These are phyloP conservation scores for Monochamus alternatus DNA, from an alignment of 2,888 invertebrate species.

Conservation along the genomic window DNA sequence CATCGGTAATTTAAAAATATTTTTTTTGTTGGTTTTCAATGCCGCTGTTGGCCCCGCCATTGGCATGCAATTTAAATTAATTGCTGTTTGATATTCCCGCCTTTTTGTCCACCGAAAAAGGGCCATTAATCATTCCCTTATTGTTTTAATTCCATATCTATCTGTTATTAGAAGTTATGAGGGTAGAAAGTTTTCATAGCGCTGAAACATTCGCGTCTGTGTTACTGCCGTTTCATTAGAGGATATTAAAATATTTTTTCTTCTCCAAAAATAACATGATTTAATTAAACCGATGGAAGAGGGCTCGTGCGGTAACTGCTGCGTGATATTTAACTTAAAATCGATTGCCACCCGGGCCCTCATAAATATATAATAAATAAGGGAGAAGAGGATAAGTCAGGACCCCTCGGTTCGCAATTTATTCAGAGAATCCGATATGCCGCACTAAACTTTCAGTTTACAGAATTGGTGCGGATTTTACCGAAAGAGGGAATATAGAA, in stretches of 20 bases:
- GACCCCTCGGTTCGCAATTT: slow-evolving; percentile 28
- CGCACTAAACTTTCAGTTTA: slow-evolving; percentile 23
- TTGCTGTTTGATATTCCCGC: no score
- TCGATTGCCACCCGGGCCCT: slow-evolving; percentile 30
- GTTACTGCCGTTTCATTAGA: not conserved
- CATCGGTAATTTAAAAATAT: no score
- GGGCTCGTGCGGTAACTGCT: slow-evolving; percentile 10
- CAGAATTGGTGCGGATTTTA: slow-evolving; percentile 11
- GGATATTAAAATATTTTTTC: not conserved
- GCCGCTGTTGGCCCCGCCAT: no score
- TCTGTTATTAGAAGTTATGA: no score
- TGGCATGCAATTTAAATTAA: no score
- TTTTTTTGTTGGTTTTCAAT: no score
- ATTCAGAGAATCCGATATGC: slow-evolving; percentile 28
- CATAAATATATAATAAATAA: slow-evolving; percentile 37
- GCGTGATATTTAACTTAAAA: slow-evolving; percentile 14
- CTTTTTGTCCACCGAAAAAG: no score
- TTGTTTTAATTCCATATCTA: no score
- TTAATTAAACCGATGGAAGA: not conserved
- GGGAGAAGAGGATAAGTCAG: slow-evolving; percentile 35
- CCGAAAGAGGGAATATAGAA: not conserved
- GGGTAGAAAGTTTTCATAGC: no score
- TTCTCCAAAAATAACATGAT: not conserved
- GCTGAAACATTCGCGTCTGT: no score
- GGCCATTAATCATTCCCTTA: no score